Percentiles rank a stretch among this genome's conserved stretches.
These are phyloP conservation scores for Phasianus colchicus DNA, from an alignment of 2,113 vertebrate genomes.

Conservation along the genomic window DNA sequence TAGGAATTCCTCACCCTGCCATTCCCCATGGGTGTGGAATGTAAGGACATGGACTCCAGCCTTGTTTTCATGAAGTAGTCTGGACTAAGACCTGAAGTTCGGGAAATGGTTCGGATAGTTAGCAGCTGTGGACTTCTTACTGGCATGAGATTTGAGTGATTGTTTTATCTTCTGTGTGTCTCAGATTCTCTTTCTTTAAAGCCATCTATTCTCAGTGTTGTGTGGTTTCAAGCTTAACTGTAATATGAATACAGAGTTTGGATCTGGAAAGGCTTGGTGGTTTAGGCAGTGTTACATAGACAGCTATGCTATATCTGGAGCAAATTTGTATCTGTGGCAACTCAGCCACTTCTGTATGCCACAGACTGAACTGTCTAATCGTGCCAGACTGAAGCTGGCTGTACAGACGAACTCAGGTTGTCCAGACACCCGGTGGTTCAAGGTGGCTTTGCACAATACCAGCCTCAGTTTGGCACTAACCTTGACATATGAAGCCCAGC, in stretches of 20 bases:
- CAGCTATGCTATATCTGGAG: neutral
- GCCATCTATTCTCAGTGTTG: neutral
- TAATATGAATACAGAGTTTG: neutral
- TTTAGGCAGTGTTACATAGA: neutral
- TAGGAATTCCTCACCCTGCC: neutral
- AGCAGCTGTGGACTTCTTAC: neutral
- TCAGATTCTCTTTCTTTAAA: neutral
- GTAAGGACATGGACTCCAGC: neutral
- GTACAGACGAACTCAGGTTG: neutral
- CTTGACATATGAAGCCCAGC: neutral
- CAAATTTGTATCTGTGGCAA: neutral
- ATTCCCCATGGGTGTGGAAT: neutral
- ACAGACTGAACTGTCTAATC: neutral
- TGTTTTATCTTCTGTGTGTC: neutral
- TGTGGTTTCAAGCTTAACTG: neutral
- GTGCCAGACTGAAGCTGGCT: neutral
- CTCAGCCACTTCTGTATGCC: neutral
- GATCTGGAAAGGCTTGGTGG: neutral
- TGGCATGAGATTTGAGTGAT: neutral
- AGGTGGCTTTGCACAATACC: neutral
- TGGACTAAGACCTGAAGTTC: neutral
- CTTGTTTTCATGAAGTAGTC: neutral
- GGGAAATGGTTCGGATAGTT: neutral
- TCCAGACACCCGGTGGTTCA: neutral
- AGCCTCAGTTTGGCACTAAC: conserved; percentile 1